Base-by-base conservation (phyloP, 2,888 invertebrate species). In the Eupithecia exiguata region DNA sequence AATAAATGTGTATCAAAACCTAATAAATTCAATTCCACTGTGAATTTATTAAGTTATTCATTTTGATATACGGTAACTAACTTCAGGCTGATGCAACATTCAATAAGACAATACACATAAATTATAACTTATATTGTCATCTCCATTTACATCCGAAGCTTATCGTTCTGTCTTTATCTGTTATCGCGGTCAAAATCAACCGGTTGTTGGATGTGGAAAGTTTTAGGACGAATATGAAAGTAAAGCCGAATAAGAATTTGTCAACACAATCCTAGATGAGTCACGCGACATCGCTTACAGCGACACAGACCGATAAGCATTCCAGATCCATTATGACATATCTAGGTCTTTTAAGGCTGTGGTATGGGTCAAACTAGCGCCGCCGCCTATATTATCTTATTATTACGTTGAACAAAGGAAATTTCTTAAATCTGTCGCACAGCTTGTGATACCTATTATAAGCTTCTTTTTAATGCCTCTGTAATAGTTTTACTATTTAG, bases 201-300 rank as follows among this genome's bases (percentile, higher is more conserved):
- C 74, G 76, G 76, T 76, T 72, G 68, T 58, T 30, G 30, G 43
- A 67, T 68, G 68, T 71, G 69, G 75, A 73, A 76, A 69, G 68
- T 75, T 75, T 65, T 70, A 70, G 69, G 67, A 62, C 40, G 69
- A 53, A 70, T 63, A 46, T 46, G 58, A 70, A 70, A 72, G 63
- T 75, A 21, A 70, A 70, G 58, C 62, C 67, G 61, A 72, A 68
- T 67, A 66, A n/a, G 69, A 36, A 30, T 58, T 35, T 43, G 30
- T 46, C 40, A 66, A 40, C 36, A 38, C 38, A 66, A 66, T 66
- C 66, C 66, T 66, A 66, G 38, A 21, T 66, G 38, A 66, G 66
- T 40, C 40, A 66, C 40, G 40, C 21, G 25, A 12, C 14, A 58
- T 58, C 53, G 21, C 46, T 46, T 10, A 21, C 0, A 53, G 6